Conservation (phyloP, 2,797 vertebrate genomes). For the Fistularia tabacaria region DNA sequence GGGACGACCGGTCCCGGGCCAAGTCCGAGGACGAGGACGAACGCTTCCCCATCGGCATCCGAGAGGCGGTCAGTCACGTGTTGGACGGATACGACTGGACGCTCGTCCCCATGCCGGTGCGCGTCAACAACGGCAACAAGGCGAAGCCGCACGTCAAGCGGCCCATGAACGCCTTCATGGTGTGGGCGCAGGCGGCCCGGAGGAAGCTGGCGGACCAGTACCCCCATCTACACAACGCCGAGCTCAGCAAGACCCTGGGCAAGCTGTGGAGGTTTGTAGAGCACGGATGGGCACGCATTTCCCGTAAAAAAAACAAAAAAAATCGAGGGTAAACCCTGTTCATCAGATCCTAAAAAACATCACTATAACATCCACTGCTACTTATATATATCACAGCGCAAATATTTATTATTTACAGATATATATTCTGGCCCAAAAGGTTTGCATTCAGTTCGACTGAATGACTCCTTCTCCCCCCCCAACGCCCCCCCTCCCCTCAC, state of each 20-base stretch:
- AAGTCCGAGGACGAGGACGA: conserved; percentile 89
- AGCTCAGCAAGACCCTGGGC: conserved; percentile 97
- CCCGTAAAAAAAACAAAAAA: conserved; percentile 6
- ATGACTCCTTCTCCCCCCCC: conserved; percentile 23
- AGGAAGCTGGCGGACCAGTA: conserved; percentile 96
- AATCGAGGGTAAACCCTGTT: background rate
- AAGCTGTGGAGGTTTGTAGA: conserved; percentile 95
- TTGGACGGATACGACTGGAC: conserved; percentile 99
- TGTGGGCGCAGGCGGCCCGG: conserved; percentile 92
- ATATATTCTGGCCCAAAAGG: background rate
- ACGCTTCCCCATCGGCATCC: conserved; percentile 94
- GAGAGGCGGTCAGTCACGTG: conserved; percentile 97
- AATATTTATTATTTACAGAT: conserved; percentile 8
- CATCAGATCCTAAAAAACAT: too few species aligned
- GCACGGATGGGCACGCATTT: conserved; percentile 33
- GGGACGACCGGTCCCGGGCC: conserved; percentile 48
- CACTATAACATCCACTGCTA: background rate
- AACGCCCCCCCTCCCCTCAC: conserved; percentile 13
- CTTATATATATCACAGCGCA: background rate
- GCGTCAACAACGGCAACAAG: conserved; percentile 94
- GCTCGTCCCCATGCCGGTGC: conserved; percentile 96
- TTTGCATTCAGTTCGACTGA: conserved; percentile 4
- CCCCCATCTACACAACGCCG: conserved; percentile 96
- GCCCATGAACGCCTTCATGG: conserved; percentile 88
- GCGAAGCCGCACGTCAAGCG: conserved; percentile 88